phyloP scores from a whole-genome alignment of 2,113 vertebrate species.

The Rhea pennata region DNA sequence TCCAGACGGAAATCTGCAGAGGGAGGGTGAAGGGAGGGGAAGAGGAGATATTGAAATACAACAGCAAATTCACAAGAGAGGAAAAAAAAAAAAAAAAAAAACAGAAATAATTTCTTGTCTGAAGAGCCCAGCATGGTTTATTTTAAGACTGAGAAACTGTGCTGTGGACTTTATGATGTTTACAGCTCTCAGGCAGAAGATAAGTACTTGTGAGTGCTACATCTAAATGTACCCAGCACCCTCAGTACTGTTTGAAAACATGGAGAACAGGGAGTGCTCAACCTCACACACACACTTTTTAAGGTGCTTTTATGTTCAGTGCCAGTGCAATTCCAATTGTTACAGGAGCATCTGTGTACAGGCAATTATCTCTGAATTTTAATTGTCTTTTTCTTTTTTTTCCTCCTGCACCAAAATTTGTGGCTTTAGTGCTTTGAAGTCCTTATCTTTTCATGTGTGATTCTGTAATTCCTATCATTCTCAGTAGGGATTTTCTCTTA shows the following conservation, averaged over 20 bases:
- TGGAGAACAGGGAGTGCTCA: rapidly evolving
- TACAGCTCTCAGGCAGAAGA: background rate
- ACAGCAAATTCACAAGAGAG: background rate
- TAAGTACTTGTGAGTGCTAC: background rate
- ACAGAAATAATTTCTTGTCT: background rate
- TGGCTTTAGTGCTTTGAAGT: background rate
- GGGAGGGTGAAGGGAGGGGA: background rate
- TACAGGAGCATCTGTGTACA: background rate
- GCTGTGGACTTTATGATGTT: background rate
- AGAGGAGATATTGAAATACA: slow-evolving; percentile 8
- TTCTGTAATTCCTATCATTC: background rate
- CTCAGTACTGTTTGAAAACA: background rate
- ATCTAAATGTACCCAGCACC: background rate
- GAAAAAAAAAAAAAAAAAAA: background rate
- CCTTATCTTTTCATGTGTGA: background rate
- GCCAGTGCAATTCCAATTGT: background rate
- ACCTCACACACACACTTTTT: rapidly evolving
- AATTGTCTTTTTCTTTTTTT: background rate
- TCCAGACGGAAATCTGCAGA: background rate
- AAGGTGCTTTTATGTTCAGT: background rate
- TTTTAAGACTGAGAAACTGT: background rate
- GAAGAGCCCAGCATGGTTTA: slow-evolving; percentile 8
- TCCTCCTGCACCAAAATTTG: background rate
- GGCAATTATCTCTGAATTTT: background rate
- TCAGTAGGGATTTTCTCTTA: background rate